Conservation (phyloP, 2,797 vertebrate species). For the Siniperca obscura region DNA sequence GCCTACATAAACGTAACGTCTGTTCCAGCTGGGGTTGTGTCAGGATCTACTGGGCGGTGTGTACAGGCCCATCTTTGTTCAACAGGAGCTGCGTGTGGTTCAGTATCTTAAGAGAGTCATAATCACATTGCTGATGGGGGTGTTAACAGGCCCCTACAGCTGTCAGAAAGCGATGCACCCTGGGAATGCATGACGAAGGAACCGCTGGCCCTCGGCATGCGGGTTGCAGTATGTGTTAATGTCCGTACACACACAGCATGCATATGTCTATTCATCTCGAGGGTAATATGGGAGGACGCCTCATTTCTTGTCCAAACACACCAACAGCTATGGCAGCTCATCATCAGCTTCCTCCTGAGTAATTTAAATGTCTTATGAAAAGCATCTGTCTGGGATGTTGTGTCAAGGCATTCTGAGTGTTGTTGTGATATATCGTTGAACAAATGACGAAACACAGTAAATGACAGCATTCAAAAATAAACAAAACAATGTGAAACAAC, state of each 20-base stretch:
- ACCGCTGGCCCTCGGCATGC: constrained; percentile 39
- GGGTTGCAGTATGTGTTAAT: constrained; percentile 56
- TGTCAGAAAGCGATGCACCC: constrained; percentile 74
- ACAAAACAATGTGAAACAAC: constrained; percentile 47
- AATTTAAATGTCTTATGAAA: constrained; percentile 46
- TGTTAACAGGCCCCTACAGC: constrained; percentile 78
- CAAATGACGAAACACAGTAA: constrained; percentile 30
- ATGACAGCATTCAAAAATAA: constrained; percentile 55
- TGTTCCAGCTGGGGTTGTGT: constrained; percentile 77
- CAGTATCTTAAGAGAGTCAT: constrained; percentile 80
- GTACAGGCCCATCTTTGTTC: constrained; percentile 81
- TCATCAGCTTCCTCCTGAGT: constrained; percentile 44
- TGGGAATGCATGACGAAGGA: constrained; percentile 72
- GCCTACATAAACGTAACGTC: constrained; percentile 77
- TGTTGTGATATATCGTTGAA: constrained; percentile 24
- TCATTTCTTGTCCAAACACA: constrained; percentile 65
- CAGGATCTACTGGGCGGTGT: constrained; percentile 66
- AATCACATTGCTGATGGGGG: constrained; percentile 75
- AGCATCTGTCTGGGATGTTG: constrained; percentile 36
- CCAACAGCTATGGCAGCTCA: constrained; percentile 44
- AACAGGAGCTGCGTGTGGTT: constrained; percentile 76
- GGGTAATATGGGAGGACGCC: constrained; percentile 43
- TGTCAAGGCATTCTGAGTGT: constrained; percentile 5
- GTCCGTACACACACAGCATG: constrained; percentile 50
- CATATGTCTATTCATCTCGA: constrained; percentile 46